Evolutionary conservation across 2,888 invertebrate species (phyloP).

Genomic region (Patella caerulea): DNA sequence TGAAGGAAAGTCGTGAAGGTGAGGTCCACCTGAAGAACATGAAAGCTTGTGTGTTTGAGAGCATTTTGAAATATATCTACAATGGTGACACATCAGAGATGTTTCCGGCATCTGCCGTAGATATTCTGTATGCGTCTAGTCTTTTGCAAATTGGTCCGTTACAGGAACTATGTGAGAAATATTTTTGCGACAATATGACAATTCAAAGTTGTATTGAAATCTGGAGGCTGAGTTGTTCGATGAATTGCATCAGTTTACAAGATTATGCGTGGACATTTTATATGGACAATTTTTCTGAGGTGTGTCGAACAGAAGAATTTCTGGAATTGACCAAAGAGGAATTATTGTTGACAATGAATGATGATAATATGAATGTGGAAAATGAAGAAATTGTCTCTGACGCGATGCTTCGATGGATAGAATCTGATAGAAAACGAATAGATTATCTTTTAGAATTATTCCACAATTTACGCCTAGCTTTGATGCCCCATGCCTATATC

Average conservation of each 20-base stretch:
- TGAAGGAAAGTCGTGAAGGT: slow-evolving; percentile 58
- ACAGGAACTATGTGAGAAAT: slow-evolving; percentile 84
- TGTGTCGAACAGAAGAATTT: slow-evolving; percentile 66
- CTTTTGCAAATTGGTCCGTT: slow-evolving; percentile 87
- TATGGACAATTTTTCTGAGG: slow-evolving; percentile 59
- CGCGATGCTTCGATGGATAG: slow-evolving; percentile 73
- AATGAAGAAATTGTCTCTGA: slow-evolving; percentile 74
- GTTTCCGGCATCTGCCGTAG: slow-evolving; percentile 83
- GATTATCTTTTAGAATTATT: slow-evolving; percentile 73
- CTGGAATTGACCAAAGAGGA: slow-evolving; percentile 70
- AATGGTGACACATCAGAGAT: slow-evolving; percentile 79
- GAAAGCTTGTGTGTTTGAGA: slow-evolving; percentile 82
- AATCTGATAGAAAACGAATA: slow-evolving; percentile 67
- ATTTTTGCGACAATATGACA: slow-evolving; percentile 79
- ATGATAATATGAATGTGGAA: slow-evolving; percentile 73
- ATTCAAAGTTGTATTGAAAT: slow-evolving; percentile 77
- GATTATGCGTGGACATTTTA: slow-evolving; percentile 72
- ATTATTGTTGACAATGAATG: slow-evolving; percentile 72
- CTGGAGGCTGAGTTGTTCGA: slow-evolving; percentile 74
- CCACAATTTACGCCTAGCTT: slow-evolving; percentile 72
- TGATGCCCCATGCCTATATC: slow-evolving; percentile 35
- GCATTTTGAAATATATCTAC: slow-evolving; percentile 87
- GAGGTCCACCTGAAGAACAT: slow-evolving; percentile 70
- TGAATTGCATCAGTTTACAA: slow-evolving; percentile 73
- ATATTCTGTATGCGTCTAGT: slow-evolving; percentile 83